These are phyloP conservation scores for Molorchus minor DNA, from an alignment of 2,888 invertebrate species.

Conservation along the genomic window DNA sequence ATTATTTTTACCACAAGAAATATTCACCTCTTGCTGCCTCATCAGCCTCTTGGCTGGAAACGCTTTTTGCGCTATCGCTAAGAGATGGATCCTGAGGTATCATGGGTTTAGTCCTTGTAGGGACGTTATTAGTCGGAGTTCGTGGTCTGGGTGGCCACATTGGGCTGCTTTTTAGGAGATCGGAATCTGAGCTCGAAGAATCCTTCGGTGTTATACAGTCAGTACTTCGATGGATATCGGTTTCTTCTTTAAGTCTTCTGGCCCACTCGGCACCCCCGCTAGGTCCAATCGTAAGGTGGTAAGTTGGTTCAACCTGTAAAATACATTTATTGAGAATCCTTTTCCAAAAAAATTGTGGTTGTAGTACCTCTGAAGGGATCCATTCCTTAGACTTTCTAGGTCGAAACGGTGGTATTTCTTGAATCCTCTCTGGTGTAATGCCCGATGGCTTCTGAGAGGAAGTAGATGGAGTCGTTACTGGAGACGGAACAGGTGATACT, in stretches of 20 bases:
- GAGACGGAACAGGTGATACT: conserved; percentile 57
- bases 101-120: conserved; percentile 49
- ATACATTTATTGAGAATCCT: conserved; percentile 32
- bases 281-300: conserved; percentile 71
- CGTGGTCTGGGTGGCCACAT: conserved; percentile 61
- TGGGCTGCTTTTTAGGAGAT: conserved; percentile 63
- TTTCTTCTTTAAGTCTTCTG: conserved; percentile 67
- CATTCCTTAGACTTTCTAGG: conserved; percentile 69
- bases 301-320: conserved; percentile 57
- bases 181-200: conserved; percentile 69
- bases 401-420: conserved; percentile 67
- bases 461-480: conserved; percentile 65
- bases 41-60: conserved; percentile 67
- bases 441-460: conserved; percentile 52
- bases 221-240: conserved; percentile 68
- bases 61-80: conserved; percentile 66
- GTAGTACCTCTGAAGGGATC: conserved; percentile 56
- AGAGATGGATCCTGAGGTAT: conserved; percentile 64
- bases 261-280: conserved; percentile 75
- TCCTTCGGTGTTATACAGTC: conserved; percentile 80
- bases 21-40: conserved; percentile 61
- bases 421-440: conserved; percentile 60
- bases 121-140: conserved; percentile 47
- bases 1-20: too few relatives aligned
- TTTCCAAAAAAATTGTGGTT: background rate